These are phyloP conservation scores for Cabera pusaria DNA, from an alignment of 2,888 invertebrate species.

Conservation along the genomic window DNA sequence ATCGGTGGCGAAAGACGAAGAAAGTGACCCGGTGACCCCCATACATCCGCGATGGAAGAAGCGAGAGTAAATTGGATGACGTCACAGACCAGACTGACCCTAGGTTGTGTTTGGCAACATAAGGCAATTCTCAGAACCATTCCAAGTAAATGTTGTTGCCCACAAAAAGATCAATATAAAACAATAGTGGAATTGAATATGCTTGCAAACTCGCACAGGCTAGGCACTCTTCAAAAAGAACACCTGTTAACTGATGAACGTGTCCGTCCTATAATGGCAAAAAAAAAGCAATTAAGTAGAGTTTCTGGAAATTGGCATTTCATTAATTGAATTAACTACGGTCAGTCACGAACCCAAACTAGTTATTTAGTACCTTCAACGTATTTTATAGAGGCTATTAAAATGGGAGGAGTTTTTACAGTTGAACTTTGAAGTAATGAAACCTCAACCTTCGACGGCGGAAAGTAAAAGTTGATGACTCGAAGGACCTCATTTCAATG, in stretches of 20 bases:
- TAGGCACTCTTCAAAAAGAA: neutral
- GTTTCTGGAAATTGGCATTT: constrained; percentile 48
- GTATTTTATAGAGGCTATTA: constrained; percentile 25
- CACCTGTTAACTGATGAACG: neutral
- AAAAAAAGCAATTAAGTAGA: constrained; percentile 40
- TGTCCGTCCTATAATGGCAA: neutral
- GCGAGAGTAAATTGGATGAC: constrained; percentile 62
- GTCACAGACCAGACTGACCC: constrained; percentile 28
- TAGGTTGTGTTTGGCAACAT: constrained; percentile 11
- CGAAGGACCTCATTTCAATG: too few species aligned
- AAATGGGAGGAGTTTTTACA: constrained; percentile 22
- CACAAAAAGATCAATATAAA: too few species aligned
- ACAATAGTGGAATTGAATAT: too few species aligned
- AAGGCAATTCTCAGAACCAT: too few species aligned
- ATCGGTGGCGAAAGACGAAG: constrained; percentile 53
- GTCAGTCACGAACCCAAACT: constrained; percentile 52
- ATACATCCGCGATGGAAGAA: constrained; percentile 54
- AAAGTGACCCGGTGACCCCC: constrained; percentile 71
- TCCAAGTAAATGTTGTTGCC: too few species aligned
- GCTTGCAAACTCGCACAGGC: too few species aligned
- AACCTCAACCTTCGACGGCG: too few species aligned
- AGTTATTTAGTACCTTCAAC: constrained; percentile 24
- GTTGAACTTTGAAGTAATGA: too few species aligned
- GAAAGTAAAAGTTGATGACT: too few species aligned
- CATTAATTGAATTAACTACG: constrained; percentile 58